Evolutionary conservation across 2,888 invertebrate genomes (phyloP).

Genomic region (Alentia gelatinosa): DNA sequence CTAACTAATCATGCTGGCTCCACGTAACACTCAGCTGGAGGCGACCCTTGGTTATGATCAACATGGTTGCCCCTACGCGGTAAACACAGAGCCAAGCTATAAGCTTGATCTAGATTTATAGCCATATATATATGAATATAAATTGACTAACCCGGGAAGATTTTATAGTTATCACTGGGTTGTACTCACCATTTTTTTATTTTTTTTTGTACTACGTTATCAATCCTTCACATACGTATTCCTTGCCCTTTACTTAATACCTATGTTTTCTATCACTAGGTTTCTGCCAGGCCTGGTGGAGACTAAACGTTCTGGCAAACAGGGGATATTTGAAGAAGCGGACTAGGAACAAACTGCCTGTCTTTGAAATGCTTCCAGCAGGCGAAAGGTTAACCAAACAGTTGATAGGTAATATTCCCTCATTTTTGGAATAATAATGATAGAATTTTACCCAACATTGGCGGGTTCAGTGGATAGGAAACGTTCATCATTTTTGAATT

Average conservation of each 20-base stretch:
- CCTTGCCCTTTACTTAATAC: background rate
- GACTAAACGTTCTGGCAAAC: conserved; percentile 68
- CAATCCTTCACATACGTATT: background rate
- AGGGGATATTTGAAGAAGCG: conserved; percentile 66
- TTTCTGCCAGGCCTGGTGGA: conserved; percentile 70
- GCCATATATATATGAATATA: background rate
- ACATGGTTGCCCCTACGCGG: too few relatives aligned
- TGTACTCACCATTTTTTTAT: background rate
- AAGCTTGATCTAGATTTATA: background rate
- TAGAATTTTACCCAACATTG: background rate
- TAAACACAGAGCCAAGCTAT: too few relatives aligned
- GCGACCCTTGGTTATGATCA: too few relatives aligned
- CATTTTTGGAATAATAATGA: background rate
- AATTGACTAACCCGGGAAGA: background rate
- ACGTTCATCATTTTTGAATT: background rate
- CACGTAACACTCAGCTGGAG: too few relatives aligned
- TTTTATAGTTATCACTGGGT: background rate
- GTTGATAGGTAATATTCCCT: background rate
- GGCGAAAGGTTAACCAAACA: conserved; percentile 58
- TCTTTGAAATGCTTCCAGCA: conserved; percentile 66
- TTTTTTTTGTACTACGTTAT: background rate
- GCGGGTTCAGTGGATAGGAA: background rate
- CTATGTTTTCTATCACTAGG: conserved; percentile 61
- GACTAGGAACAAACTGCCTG: conserved; percentile 65
- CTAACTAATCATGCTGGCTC: too few relatives aligned